Evolutionary conservation across 2,888 invertebrate species (phyloP), one percentile per base, ranked within the genome.

Genomic region (Leptarthrus brevirostris): DNA sequence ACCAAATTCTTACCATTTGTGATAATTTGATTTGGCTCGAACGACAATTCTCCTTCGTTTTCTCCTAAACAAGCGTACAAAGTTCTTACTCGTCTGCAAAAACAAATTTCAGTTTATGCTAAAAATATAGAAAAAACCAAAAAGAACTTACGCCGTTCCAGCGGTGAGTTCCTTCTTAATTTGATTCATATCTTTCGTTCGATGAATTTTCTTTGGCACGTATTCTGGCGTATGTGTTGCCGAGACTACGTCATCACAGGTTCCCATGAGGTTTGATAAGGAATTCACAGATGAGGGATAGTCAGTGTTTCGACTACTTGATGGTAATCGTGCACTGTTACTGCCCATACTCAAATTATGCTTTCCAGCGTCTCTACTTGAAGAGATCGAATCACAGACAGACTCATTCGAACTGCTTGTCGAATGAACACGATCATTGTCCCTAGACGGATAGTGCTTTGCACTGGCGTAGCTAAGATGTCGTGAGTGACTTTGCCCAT

Each of bases 21-120:
- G 81, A 98, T 96, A 81, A 98, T 96, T 89, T 97, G 95, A 89
- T 98, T 98, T 77, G 98, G 97, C 87, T 97, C 96, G 88, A 98
- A 98, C 26, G 97, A 97, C 79, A 98, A 88, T 88, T 98, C 98
- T 77, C 96, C 95, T 82, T 96, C 96, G 86, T 96, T 95, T 87
- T 97, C 98, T 72, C 97, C 98, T 79, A 96, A 89, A 84, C 98
- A 98, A 69, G 96, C 94, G 86, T 97, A 98, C 79, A 98, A 87
- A 70, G 98, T 98, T 81, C 97, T 89, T 76, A 97, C 98, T 82
- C 94, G 90, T 84, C 93, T 92, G 84, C 71, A 86, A 81, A 78
- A 77, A 12, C 40, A 53, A 71, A 30, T 5, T 30, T 5, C 30
- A 26, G 4, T 54, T 54, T 54, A 22, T 24, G 14, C 16, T 64